phyloP scores from a whole-genome alignment of 2,113 vertebrate species.

The Colinus virginianus region DNA sequence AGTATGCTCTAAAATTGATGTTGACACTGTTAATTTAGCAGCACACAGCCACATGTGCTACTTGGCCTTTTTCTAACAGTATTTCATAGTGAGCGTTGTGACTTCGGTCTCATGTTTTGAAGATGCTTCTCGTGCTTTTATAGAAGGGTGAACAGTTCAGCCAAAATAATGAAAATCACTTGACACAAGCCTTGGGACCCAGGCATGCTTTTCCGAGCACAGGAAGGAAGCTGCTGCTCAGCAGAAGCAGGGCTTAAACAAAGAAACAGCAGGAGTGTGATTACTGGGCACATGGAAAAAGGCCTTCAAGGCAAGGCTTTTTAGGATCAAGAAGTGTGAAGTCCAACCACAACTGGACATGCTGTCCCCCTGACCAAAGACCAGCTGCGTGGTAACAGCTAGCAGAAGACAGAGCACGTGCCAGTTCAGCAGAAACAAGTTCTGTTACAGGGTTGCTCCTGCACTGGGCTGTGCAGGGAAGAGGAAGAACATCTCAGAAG shows the following conservation, averaged over 20 bases:
- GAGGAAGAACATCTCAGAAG: not conserved
- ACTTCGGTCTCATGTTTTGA: not conserved
- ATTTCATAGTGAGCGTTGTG: not conserved
- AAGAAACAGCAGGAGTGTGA: not conserved
- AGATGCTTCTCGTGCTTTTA: not conserved
- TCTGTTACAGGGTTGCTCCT: not conserved
- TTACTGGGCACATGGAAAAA: not conserved
- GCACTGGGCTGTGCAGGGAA: not conserved
- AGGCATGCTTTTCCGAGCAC: not conserved
- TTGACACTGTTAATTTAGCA: not conserved
- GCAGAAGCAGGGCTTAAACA: slow-evolving; percentile 29
- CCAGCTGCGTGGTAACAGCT: rapidly evolving
- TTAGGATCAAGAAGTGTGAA: not conserved
- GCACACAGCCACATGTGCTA: not conserved
- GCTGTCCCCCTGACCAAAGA: not conserved
- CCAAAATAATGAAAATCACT: not conserved
- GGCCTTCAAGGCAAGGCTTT: not conserved
- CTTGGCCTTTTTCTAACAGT: not conserved
- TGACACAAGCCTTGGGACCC: not conserved
- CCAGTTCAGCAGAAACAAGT: not conserved
- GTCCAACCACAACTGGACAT: too few relatives aligned
- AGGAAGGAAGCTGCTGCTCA: slow-evolving; percentile 23
- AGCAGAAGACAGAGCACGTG: not conserved
- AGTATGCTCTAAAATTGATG: not conserved
- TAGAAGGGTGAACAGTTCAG: not conserved